These are phyloP conservation scores for Danio choprae DNA, from an alignment of 2,797 vertebrate genomes.

Conservation along the genomic window DNA sequence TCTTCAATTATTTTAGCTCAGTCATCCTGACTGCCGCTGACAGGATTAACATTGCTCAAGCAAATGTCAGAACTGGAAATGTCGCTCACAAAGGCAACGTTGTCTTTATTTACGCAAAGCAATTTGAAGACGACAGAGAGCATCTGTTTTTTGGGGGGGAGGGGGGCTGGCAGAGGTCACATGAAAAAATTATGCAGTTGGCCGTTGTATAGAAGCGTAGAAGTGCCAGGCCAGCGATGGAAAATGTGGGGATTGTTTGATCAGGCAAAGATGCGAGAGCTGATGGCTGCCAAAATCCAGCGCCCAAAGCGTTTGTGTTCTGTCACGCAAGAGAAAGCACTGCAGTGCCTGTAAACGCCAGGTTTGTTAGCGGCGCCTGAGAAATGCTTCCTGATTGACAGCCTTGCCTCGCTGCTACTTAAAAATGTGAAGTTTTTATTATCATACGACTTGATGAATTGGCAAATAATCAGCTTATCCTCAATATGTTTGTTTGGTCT, in stretches of 20 bases:
- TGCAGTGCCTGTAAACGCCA: slow-evolving; percentile 57
- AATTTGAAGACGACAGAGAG: slow-evolving; percentile 55
- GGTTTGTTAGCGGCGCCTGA: slow-evolving; percentile 63
- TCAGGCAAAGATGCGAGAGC: slow-evolving; percentile 58
- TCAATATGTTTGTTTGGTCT: slow-evolving; percentile 27
- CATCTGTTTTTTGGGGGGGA: slow-evolving; percentile 18
- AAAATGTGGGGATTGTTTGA: slow-evolving; percentile 58
- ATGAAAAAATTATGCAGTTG: slow-evolving; percentile 37
- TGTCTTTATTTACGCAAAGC: slow-evolving; percentile 59
- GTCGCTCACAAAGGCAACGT: slow-evolving; percentile 57
- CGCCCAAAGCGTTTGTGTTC: slow-evolving; percentile 59
- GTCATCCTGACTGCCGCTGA: slow-evolving; percentile 65
- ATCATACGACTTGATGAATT: background rate
- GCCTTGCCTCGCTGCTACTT: background rate
- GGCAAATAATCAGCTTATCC: background rate
- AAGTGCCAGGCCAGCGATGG: background rate
- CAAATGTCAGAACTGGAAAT: slow-evolving; percentile 69
- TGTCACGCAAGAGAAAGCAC: slow-evolving; percentile 63
- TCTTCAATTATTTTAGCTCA: slow-evolving; percentile 66
- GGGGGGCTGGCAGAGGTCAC: slow-evolving; percentile 31
- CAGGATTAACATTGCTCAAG: slow-evolving; percentile 66
- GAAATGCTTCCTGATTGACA: slow-evolving; percentile 37
- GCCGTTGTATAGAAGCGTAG: slow-evolving; percentile 19
- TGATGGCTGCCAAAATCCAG: slow-evolving; percentile 62
- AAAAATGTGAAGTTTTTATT: slow-evolving; percentile 8